Percentiles rank a stretch among this genome's conserved stretches.
phyloP scores from a whole-genome alignment of 2,888 invertebrate genomes.

The Esperia sulphurella region DNA sequence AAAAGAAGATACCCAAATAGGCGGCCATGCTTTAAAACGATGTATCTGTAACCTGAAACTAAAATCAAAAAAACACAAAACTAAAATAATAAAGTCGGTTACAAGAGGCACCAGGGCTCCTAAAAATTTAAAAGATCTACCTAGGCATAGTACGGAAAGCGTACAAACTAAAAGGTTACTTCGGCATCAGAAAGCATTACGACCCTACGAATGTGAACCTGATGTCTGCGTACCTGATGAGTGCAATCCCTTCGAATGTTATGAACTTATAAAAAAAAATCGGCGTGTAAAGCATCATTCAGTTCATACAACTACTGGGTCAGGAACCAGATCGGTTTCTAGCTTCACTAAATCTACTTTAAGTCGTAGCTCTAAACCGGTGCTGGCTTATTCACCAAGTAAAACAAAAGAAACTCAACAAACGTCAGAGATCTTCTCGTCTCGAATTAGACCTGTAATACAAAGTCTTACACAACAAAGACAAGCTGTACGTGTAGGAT shows the following conservation, averaged over 20 bases:
- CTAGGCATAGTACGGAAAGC: neutral
- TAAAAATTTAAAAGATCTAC: neutral
- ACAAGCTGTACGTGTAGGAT: constrained; percentile 17
- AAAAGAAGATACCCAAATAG: constrained; percentile 18
- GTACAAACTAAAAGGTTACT: neutral
- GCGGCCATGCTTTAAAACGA: constrained; percentile 23
- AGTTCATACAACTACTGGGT: neutral
- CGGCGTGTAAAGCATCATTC: neutral
- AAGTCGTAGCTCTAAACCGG: neutral
- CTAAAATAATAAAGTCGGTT: neutral
- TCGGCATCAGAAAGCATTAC: neutral
- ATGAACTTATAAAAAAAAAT: constrained; percentile 11
- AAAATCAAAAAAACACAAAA: constrained; percentile 9
- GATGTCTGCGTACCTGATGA: constrained; percentile 1
- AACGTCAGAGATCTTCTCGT: neutral
- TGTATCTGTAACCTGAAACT: constrained; percentile 37
- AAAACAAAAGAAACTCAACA: neutral
- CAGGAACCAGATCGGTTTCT: constrained; percentile 6
- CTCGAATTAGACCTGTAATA: constrained; percentile 4
- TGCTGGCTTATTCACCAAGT: neutral
- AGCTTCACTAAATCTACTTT: neutral
- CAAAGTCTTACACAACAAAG: constrained; percentile 17
- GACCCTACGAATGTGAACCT: neutral
- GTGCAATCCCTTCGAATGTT: constrained; percentile 11
- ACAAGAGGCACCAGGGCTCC: neutral